Evolutionary conservation across 2,888 invertebrate species (phyloP).

Genomic region (Rotaria magnacalcarata): DNA sequence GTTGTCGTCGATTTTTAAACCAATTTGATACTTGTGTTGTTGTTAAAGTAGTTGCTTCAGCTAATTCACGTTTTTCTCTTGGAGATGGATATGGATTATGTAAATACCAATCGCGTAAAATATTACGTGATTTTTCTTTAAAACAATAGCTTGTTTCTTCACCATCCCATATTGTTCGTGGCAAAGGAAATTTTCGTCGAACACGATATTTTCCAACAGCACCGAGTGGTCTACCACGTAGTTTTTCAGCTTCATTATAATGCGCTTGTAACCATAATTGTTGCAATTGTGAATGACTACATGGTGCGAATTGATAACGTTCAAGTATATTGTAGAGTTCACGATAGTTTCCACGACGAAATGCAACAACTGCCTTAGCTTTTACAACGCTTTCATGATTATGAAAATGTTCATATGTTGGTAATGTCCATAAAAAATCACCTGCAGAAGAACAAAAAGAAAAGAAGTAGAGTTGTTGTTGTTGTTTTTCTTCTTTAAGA

Average conservation of each 20-base stretch:
- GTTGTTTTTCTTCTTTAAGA: no score
- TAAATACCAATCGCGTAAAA: slow-evolving; percentile 78
- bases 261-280: slow-evolving; percentile 93
- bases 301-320: slow-evolving; percentile 84
- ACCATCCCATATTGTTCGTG: slow-evolving; percentile 97
- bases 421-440: slow-evolving; percentile 90
- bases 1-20: slow-evolving; percentile 94
- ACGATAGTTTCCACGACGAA: slow-evolving; percentile 76
- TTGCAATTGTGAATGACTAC: slow-evolving; percentile 90
- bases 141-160: slow-evolving; percentile 96
- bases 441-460: not conserved
- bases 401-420: slow-evolving; percentile 89
- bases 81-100: slow-evolving; percentile 94
- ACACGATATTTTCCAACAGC: slow-evolving; percentile 76
- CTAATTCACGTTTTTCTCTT: slow-evolving; percentile 84
- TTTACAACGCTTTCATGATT: slow-evolving; percentile 94
- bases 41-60: slow-evolving; percentile 88
- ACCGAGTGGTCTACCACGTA: slow-evolving; percentile 80
- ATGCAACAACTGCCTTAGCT: slow-evolving; percentile 94
- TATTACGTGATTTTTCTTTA: slow-evolving; percentile 70
- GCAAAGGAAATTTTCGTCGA: slow-evolving; percentile 91
- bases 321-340: slow-evolving; percentile 90
- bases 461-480: not conserved
- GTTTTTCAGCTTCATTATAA: slow-evolving; percentile 93
- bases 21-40: slow-evolving; percentile 91